Evolutionary conservation across 2,888 invertebrate genomes (phyloP), one percentile per base, ranked within the genome.

Genomic region (Noctua fimbriata): DNA sequence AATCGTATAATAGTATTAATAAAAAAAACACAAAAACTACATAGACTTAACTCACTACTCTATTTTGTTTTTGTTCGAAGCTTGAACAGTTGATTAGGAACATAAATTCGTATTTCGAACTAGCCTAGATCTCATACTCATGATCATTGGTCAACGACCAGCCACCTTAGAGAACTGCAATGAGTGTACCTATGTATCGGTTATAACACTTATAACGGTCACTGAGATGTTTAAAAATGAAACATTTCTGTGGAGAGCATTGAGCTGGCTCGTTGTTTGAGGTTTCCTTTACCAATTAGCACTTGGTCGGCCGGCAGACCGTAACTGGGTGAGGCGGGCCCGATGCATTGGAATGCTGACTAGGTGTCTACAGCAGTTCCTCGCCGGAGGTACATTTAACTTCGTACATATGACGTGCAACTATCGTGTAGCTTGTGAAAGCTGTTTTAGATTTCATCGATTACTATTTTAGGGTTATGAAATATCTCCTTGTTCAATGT

Each of bases 221-320:
- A 91, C 92, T 91, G 89, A 90, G 93, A 93, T 94, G 94, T 96
- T 96, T 95, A 96, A 96, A 96, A 96, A 96, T 96, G 96, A 96
- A 96, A 95, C 96, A 95, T 96, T 96, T 96, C 95, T 96, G 96
- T 96, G 93, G 95, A 95, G 96, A 96, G 96, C 96, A 95, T 96
- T 96, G 96, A 96, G 96, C 96, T 93, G 93, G 94, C 94, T 94
- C 94, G 96, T 96, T 97, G 97, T 97, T 97, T 94, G 95, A 96
- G 92, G 97, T 97, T 97, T 96, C 96, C 97, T 96, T 96, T 97
- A 93, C 94, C 97, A 97, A 97, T 97, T 97, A 97, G 95, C 97
- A 97, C 97, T 92, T 92, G 92, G 93, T 93, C 94, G 93, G 93
- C 94, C 95, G 95, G 94, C 93, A 93, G 94, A 95, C 96, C 95